These are phyloP conservation scores for Kryphioiulus occultus DNA, from an alignment of 2,888 invertebrate genomes.

Conservation along the genomic window DNA sequence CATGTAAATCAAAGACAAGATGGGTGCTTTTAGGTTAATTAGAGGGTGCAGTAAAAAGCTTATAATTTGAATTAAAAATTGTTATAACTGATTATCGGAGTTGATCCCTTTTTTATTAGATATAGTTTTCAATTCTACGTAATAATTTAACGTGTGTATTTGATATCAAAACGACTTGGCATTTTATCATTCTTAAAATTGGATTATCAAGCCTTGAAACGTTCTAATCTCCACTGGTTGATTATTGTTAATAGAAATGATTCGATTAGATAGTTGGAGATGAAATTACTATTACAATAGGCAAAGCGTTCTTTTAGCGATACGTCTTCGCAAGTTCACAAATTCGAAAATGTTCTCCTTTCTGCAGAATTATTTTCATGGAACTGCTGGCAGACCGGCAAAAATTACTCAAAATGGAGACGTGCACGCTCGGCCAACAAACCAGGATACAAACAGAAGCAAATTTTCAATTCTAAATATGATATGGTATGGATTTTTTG, in stretches of 20 bases:
- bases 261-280: not conserved
- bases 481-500: slow-evolving; percentile 17
- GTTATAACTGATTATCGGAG: no score
- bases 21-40: no score
- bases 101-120: no score
- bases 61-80: no score
- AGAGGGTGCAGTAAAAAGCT: no score
- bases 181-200: not conserved
- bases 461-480: not conserved
- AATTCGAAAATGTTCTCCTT: not conserved
- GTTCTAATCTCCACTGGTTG: not conserved
- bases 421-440: not conserved
- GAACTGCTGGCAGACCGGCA: not conserved
- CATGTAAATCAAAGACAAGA: no score
- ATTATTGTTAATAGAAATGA: not conserved
- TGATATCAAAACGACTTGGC: no score
- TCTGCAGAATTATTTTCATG: not conserved
- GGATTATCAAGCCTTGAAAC: no score
- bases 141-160: no score
- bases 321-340: not conserved
- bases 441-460: not conserved
- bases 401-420: slow-evolving; percentile 28
- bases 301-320: not conserved
- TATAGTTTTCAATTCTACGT: no score
- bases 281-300: not conserved